Evolutionary conservation across 1,140 invertebrate genomes (phyloP), one percentile per base, ranked within the genome.

Genomic region (Chrysopa pallens): DNA sequence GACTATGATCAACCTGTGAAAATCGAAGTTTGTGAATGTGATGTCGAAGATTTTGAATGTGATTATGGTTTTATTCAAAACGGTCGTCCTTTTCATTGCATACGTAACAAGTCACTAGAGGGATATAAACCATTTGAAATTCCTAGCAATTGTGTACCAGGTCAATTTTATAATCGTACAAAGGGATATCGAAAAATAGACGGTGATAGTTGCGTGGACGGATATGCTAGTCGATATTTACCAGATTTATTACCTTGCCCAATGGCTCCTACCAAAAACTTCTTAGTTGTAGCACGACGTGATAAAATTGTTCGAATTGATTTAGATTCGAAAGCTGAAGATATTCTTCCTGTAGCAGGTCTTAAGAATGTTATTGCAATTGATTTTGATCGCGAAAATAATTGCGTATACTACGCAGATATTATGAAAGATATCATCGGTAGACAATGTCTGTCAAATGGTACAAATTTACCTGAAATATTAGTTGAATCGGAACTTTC

Each of bases 331-430:
- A 69, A 70, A 38, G 64, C 64, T 23, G 52, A 68, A 1, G 67
- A 75, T 44, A 54, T 68, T 8, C 62, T 86, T 29, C 80, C 83
- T 0, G 64, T 85, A 15, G 61, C 66, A 14, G 67, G 67, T 39
- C 58, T 84, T 15, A 71, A 73, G 43, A 82, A 84, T 55, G 80
- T 83, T 1, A 78, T 88, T 39, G 76, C 85, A 0, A 73, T 92
- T 38, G 87, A 89, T 53, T 88, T 80, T 55, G 84, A 91, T 57
- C 67, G 82, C 54, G 68, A 66, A 42, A 80, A 81, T 45, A 83
- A 84, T 48, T 86, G 82, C 54, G 59, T 89, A 1, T 89, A 83
- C 51, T 91, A 83, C 81, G 82, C 79, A 11, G 84, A 87, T 55
- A 82, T 82, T 38, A 68, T 76, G 12, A 66, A 70, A 8, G 79